Base-by-base conservation (phyloP, 2,888 invertebrate genomes). In the Trichacis sp. region DNA sequence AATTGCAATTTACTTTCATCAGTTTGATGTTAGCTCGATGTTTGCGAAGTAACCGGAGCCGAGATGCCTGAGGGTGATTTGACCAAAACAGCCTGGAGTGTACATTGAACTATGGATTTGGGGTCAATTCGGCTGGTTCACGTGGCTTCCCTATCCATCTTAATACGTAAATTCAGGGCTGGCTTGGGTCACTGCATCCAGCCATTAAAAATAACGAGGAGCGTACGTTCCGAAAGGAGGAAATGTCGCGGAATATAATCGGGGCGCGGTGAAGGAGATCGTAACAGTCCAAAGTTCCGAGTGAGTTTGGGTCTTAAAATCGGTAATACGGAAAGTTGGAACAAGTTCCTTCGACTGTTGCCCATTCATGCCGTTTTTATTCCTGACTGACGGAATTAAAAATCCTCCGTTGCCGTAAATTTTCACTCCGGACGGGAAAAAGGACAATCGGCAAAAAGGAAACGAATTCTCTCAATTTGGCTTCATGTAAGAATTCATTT, bases 301-400 rank as follows among this genome's bases (percentile, higher is more conserved):
- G 64, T 64, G 57, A 57, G 64, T 67, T 67, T 33, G 63, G 59
- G 12, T 63, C 67, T 67, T 67, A 60, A 67, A 67, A 67, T 67
- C 57, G 56, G 67, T 67, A 67, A 67, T 67, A 63, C 46, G 63
- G 59, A 67, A 67, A 67, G 63, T 67, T 67, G 56, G 20, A 53
- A 63, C 12, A 67, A 67, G 56, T 63, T 67, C 36, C 56, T 62
- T 52, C 52, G 45, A 18, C 56, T 67, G 59, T 59, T 67, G 17
- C 40, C 56, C 48, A 67, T 67, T 67, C 67, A 67, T 57, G 54
- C 24, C 48, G 52, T 43, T 51, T 67, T 66, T 55, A 48, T 30
- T 45, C 51, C 55, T 57, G 57, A 54, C 45, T 33, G 55, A 43
- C 47, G 17, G 55, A 66, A 66, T 62, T 61, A 62, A 57, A 62